Conservation (phyloP, 2,888 invertebrate genomes). For the Rhamphomyia laevipes region DNA sequence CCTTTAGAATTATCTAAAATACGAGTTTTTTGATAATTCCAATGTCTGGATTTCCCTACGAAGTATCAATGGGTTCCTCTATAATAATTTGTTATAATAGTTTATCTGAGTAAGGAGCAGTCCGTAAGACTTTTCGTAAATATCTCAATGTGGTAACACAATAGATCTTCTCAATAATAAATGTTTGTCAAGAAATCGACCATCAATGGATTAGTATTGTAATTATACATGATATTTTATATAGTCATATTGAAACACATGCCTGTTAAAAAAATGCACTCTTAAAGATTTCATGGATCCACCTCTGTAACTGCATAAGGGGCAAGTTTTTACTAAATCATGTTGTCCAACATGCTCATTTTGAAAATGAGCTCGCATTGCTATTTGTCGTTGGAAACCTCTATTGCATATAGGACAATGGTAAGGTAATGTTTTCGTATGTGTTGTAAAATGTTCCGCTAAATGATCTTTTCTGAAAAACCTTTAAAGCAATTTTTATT, state of each 20-base stretch:
- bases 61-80: no score
- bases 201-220: no score
- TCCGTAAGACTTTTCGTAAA: no score
- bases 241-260: constrained; percentile 5
- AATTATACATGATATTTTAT: not conserved
- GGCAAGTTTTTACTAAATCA: constrained; percentile 82
- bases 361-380: constrained; percentile 87
- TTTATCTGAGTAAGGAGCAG: no score
- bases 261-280: constrained; percentile 83
- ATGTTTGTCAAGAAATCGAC: no score
- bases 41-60: no score
- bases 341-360: constrained; percentile 87
- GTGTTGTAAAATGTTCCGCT: constrained; percentile 85
- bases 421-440: constrained; percentile 84
- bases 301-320: constrained; percentile 77
- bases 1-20: no score
- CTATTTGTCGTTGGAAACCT: constrained; percentile 84
- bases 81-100: no score
- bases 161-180: no score
- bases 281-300: constrained; percentile 82
- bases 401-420: constrained; percentile 87
- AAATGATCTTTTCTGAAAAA: constrained; percentile 90
- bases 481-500: constrained; percentile 23
- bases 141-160: no score
- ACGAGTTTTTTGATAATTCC: no score